Conservation (phyloP, 2,888 invertebrate species). For the Tipula lateralis region DNA sequence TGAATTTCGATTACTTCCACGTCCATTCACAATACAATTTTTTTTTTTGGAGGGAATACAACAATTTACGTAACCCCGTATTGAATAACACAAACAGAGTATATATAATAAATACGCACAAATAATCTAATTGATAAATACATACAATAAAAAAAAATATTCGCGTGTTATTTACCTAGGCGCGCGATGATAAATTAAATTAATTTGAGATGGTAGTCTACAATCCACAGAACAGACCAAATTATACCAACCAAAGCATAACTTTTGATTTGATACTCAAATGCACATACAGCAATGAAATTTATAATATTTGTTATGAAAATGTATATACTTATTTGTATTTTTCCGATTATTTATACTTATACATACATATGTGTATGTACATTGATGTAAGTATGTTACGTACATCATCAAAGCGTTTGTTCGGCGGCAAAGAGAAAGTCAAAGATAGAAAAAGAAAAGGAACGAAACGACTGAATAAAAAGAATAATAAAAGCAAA, state of each 20-base stretch:
- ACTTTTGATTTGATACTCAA: not conserved
- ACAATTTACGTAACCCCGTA: not conserved
- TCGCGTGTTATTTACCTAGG: not conserved
- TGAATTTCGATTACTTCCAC: not conserved
- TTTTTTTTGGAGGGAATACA: not conserved
- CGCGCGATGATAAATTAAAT: not conserved
- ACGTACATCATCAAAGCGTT: not conserved
- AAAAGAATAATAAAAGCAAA: not conserved
- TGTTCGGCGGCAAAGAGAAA: not conserved
- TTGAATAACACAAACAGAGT: not conserved
- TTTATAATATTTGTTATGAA: not conserved
- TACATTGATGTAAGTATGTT: not conserved
- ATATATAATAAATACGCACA: not conserved
- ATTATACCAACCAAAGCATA: not conserved
- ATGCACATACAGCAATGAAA: not conserved
- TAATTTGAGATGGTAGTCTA: not conserved
- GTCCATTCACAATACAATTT: not conserved
- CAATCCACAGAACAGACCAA: not conserved
- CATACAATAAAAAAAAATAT: not conserved
- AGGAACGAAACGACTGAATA: not conserved
- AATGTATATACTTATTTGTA: not conserved
- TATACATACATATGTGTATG: not conserved
- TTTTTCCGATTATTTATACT: not conserved
- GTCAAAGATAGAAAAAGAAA: not conserved
- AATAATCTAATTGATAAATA: conserved; percentile 6